phyloP scores from a whole-genome alignment of 2,797 vertebrate genomes.

The Morelia viridis region DNA sequence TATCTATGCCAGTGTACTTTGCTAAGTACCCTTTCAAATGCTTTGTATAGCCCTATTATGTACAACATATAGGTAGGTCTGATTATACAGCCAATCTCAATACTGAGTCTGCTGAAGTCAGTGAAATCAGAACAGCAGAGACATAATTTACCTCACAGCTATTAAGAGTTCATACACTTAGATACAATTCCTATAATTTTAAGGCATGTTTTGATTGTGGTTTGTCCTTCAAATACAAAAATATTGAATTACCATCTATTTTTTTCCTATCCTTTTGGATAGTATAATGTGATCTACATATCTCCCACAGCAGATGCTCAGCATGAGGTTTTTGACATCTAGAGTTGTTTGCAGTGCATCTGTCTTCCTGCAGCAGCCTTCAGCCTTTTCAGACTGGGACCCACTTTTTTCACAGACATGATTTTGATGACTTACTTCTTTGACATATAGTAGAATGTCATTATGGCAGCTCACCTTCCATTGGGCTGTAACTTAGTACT shows the following conservation, averaged over 20 bases:
- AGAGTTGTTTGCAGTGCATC: background rate
- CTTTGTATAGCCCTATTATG: no score
- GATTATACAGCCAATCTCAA: constrained; percentile 10
- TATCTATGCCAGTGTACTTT: no score
- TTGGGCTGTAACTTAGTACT: background rate
- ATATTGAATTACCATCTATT: background rate
- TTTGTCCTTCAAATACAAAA: background rate
- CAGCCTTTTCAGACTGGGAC: background rate
- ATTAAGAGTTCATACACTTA: background rate
- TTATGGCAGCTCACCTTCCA: background rate
- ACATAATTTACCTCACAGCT: background rate
- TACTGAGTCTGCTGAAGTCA: constrained; percentile 24
- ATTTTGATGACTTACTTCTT: background rate
- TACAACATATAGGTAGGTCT: background rate
- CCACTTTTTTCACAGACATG: background rate
- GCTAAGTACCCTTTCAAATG: no score
- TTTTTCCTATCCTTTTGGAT: background rate
- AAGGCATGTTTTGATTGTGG: constrained; percentile 27
- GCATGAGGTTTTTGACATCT: background rate
- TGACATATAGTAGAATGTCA: background rate
- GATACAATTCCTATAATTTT: constrained; percentile 1
- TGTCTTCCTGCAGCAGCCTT: background rate
- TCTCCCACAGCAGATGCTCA: background rate
- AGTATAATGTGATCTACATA: background rate
- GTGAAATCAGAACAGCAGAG: background rate